These are phyloP conservation scores for Notolepis coatsorum DNA, from an alignment of 2,797 vertebrate genomes.

Conservation along the genomic window DNA sequence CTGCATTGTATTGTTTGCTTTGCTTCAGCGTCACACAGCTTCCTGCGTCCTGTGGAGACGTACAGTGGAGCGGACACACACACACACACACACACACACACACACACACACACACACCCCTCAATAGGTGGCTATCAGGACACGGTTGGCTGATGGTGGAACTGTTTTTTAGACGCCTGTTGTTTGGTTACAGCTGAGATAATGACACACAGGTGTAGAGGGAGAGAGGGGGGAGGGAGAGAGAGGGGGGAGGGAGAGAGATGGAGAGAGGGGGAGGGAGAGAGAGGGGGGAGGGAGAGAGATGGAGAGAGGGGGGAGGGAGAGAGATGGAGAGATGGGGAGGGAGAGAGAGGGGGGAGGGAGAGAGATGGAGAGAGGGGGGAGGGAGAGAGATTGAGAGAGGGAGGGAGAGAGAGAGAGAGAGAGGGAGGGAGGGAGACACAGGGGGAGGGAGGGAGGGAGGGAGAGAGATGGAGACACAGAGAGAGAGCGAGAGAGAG, in stretches of 20 bases:
- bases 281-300: constrained; percentile 10
- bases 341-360: constrained; percentile 34
- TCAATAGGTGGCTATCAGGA: constrained; percentile 35
- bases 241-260: neutral
- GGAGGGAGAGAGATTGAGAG: constrained; percentile 33
- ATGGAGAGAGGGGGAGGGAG: neutral
- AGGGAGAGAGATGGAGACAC: neutral
- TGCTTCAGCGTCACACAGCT: constrained; percentile 39
- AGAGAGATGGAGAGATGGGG: constrained; percentile 37
- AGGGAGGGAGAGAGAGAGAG: constrained; percentile 25
- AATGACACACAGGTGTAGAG: constrained; percentile 71
- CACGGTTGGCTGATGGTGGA: constrained; percentile 41
- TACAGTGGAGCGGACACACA: constrained; percentile 37
- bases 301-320: constrained; percentile 27
- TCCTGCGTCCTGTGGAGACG: constrained; percentile 56
- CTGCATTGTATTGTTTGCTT: constrained; percentile 13
- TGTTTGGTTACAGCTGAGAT: constrained; percentile 54
- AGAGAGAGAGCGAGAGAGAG: constrained; percentile 5
- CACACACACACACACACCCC: constrained; percentile 17
- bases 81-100: constrained; percentile 7
- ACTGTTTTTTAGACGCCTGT: constrained; percentile 44
- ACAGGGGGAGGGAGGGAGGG: neutral
- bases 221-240: constrained; percentile 19
- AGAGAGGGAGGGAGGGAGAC: constrained; percentile 32
- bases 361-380: neutral